Conservation (phyloP, 2,888 invertebrate species). For the Caenorhabditis imperialis region DNA sequence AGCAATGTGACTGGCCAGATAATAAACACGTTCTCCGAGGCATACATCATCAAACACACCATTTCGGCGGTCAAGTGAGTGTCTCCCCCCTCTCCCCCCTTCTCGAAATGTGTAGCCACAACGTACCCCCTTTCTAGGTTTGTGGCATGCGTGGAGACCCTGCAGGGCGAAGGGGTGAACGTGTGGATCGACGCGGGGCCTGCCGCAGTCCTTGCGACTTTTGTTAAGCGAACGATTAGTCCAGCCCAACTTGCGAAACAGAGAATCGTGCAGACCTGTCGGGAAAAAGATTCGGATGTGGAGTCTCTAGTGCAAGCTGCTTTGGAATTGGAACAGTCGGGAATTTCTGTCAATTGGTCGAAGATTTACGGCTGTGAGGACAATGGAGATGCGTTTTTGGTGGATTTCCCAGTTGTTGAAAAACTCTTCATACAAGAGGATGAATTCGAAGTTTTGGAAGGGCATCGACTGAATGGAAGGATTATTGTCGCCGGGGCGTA, state of each 20-base stretch:
- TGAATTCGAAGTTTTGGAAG: slow-evolving; percentile 51
- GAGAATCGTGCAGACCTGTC: slow-evolving; percentile 53
- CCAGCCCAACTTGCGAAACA: slow-evolving; percentile 42
- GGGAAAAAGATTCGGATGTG: slow-evolving; percentile 61
- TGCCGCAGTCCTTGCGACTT: slow-evolving; percentile 55
- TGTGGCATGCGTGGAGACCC: slow-evolving; percentile 55
- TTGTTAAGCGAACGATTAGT: slow-evolving; percentile 59
- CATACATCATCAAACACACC: slow-evolving; percentile 65
- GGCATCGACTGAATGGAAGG: slow-evolving; percentile 58
- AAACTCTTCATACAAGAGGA: slow-evolving; percentile 18
- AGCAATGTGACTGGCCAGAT: slow-evolving; percentile 67
- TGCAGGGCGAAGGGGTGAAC: slow-evolving; percentile 51
- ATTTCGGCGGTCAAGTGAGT: slow-evolving; percentile 57
- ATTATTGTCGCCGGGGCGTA: slow-evolving; percentile 65
- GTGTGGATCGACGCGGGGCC: slow-evolving; percentile 70
- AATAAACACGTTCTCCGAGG: slow-evolving; percentile 53
- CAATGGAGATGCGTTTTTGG: slow-evolving; percentile 11
- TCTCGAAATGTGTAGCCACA: too few species aligned
- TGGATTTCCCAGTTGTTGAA: slow-evolving; percentile 33
- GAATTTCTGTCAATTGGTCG: slow-evolving; percentile 39
- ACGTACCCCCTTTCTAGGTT: slow-evolving; percentile 48
- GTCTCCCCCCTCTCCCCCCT: too few species aligned
- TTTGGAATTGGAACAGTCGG: slow-evolving; percentile 57
- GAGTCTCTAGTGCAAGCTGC: slow-evolving; percentile 55
- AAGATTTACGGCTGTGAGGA: slow-evolving; percentile 34